Evolutionary conservation across 2,113 vertebrate genomes (phyloP).

Genomic region (Hemiscyllium ocellatum): DNA sequence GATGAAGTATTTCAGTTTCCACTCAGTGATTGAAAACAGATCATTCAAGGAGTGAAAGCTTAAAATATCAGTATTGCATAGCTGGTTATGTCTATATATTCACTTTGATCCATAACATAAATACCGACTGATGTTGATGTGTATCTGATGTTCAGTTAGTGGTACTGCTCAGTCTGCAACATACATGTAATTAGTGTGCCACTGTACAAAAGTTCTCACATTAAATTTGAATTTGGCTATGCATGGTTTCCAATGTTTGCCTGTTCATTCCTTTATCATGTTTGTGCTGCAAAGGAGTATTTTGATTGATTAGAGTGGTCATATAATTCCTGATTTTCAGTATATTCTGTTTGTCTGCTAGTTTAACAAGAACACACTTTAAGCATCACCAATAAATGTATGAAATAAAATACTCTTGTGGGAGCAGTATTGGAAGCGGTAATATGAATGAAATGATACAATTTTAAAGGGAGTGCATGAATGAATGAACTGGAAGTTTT

Average conservation of each 20-base stretch:
- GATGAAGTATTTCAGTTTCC: background rate
- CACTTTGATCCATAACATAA: background rate
- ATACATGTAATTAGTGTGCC: background rate
- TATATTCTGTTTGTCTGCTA: background rate
- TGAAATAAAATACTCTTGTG: background rate
- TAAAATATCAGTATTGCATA: background rate
- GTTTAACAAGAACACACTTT: background rate
- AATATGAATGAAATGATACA: background rate
- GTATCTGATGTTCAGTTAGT: slow-evolving; percentile 3
- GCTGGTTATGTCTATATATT: background rate
- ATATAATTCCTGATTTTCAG: background rate
- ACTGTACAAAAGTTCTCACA: background rate
- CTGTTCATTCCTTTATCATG: background rate
- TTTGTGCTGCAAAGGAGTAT: background rate
- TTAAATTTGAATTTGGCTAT: background rate
- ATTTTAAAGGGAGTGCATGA: background rate
- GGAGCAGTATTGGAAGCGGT: background rate
- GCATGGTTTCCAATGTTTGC: background rate
- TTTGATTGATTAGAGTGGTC: background rate
- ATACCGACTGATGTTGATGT: background rate
- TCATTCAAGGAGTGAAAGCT: background rate
- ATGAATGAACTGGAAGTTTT: background rate
- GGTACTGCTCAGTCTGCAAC: background rate
- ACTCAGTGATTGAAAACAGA: background rate
- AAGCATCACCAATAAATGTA: background rate